Evolutionary conservation across 2,888 invertebrate species (phyloP), one percentile per base, ranked within the genome.

Genomic region (Atethmia centrago): DNA sequence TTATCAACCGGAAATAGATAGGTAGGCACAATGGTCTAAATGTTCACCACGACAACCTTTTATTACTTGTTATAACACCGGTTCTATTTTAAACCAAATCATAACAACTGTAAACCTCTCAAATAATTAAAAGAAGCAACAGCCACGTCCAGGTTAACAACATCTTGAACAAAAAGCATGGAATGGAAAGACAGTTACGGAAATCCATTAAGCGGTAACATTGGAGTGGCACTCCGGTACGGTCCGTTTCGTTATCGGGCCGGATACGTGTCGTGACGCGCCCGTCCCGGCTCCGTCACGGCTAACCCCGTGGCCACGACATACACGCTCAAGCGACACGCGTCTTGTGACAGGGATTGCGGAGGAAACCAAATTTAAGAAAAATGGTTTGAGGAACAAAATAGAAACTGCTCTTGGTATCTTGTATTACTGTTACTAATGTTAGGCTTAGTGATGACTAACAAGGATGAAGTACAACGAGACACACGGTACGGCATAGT

Each of bases 151-250:
- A 84, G 82, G 28, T 42, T n/a, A 65, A 59, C 49, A 19, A 21
- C 55, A 68, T 73, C 72, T 71, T 14, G 28, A 69, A 70, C 66
- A 68, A 65, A 70, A 71, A 63, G 77, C 61, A 64, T 42, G 63
- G 31, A 67, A 68, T 76, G 53, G 53, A 77, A 69, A 73, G 74
- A 80, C 74, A 70, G 80, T 72, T 56, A 71, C 83, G 85, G 85
- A 85, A 85, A 85, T 85, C 80, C 85, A 85, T 85, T 85, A 85
- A 42, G 76, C 58, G 71, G 77, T 72, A 73, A 83, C 80, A 68
- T 49, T 72, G 71, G 58, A 83, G 77, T 74, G 73, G 71, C 53
- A 63, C 76, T 86, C 71, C 56, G 71, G 73, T 77, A 62, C 49
- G 72, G 74, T 66, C 69, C 77, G 75, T 76, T 68, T 55, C 73